phyloP scores from a whole-genome alignment of 2,113 vertebrate species.

The Melanostigma gelatinosum region DNA sequence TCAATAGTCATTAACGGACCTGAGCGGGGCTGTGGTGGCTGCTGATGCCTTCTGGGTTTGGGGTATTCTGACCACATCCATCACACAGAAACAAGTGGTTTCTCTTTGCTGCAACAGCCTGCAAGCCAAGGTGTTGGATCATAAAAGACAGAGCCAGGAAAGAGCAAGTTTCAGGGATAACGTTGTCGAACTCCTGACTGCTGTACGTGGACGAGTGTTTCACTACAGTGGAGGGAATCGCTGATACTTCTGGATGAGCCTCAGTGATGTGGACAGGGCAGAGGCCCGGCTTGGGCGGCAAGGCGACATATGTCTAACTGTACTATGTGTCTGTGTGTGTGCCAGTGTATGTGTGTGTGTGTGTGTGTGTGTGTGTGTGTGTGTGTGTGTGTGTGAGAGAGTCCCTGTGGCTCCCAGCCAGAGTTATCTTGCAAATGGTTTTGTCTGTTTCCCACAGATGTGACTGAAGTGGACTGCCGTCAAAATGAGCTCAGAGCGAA shows the following conservation, averaged over 20 bases:
- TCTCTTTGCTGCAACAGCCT: slow-evolving; percentile 7
- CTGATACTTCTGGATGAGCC: slow-evolving; percentile 9
- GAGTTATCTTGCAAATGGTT: slow-evolving; percentile 70
- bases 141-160: not conserved
- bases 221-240: slow-evolving; percentile 28
- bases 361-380: slow-evolving; percentile 24
- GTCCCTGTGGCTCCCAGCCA: slow-evolving; percentile 48
- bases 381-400: slow-evolving; percentile 13
- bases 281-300: slow-evolving; percentile 40
- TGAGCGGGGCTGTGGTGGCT: slow-evolving; percentile 27
- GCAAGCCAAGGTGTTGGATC: not conserved
- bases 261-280: slow-evolving; percentile 20
- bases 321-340: slow-evolving; percentile 14
- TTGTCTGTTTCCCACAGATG: slow-evolving; percentile 78
- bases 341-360: too few species aligned
- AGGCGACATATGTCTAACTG: slow-evolving; percentile 48
- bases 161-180: not conserved
- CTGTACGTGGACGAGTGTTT: not conserved
- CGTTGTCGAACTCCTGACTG: not conserved
- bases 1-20: slow-evolving; percentile 72
- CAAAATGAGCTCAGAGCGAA: slow-evolving; percentile 66
- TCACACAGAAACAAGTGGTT: slow-evolving; percentile 13
- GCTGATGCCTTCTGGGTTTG: slow-evolving; percentile 18
- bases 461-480: slow-evolving; percentile 73
- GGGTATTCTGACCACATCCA: slow-evolving; percentile 49